Conservation (phyloP, 2,797 vertebrate genomes). For the Lophotriccus pileatus region DNA sequence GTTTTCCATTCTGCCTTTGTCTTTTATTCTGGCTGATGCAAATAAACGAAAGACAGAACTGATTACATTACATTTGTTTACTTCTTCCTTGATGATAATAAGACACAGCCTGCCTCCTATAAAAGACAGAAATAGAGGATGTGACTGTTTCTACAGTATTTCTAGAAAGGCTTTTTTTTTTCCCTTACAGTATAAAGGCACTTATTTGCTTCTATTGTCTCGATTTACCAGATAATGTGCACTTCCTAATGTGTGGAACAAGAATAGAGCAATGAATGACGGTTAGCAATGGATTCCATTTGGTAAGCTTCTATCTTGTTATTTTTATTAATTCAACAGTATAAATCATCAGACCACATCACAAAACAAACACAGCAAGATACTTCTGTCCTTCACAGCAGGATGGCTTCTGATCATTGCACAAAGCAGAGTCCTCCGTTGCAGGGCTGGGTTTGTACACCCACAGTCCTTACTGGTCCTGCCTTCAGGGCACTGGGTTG, state of each 20-base stretch:
- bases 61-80: constrained; percentile 66
- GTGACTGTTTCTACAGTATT: constrained; percentile 26
- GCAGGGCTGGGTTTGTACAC: not conserved
- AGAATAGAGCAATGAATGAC: not conserved
- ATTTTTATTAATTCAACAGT: constrained; percentile 18
- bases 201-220: constrained; percentile 19
- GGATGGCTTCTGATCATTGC: not conserved
- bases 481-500: not conserved
- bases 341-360: not conserved
- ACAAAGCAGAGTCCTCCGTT: not conserved
- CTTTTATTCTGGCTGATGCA: constrained; percentile 62
- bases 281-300: not conserved
- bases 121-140: constrained; percentile 30
- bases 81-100: constrained; percentile 48
- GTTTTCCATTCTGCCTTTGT: constrained; percentile 60
- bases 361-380: constrained; percentile 4
- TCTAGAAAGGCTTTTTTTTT: not conserved
- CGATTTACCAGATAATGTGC: not conserved
- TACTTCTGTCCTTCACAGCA: not conserved
- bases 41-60: constrained; percentile 42
- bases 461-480: not conserved
- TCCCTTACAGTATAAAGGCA: not conserved
- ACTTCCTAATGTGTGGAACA: not conserved
- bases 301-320: not conserved
- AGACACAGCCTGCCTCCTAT: constrained; percentile 40